These are phyloP conservation scores for Cossypha heuglini DNA, from an alignment of 2,797 vertebrate species.

Conservation along the genomic window DNA sequence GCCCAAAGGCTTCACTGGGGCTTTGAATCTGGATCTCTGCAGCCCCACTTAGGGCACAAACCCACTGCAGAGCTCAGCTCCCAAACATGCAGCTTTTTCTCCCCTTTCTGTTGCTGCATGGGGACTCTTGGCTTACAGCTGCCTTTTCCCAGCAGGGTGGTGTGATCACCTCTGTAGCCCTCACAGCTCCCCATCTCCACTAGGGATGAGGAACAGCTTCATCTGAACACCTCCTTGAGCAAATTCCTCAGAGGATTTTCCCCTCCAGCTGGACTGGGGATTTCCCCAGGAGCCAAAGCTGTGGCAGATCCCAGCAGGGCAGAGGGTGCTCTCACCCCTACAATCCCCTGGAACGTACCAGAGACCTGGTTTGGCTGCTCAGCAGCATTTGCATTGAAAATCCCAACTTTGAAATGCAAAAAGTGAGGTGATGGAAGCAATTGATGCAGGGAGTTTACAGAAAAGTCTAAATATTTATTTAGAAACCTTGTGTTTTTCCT, in stretches of 20 bases:
- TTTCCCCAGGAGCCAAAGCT: background rate
- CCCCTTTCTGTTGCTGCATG: background rate
- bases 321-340: fast-evolving
- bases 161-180: background rate
- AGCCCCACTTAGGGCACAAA: background rate
- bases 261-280: background rate
- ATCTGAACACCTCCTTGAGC: background rate
- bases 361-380: background rate
- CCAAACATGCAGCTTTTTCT: fast-evolving
- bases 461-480: background rate
- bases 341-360: fast-evolving
- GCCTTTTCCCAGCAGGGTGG: background rate
- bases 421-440: background rate
- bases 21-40: background rate
- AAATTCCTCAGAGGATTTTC: background rate
- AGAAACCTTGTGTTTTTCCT: background rate
- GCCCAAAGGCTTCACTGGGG: fast-evolving
- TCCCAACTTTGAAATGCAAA: conserved; percentile 57
- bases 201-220: background rate
- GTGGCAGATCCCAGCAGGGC: background rate
- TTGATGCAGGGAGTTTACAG: background rate
- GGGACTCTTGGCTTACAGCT: background rate
- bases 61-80: background rate
- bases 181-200: fast-evolving
- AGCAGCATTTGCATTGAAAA: conserved; percentile 61